Conservation (phyloP, 2,797 vertebrate species). For the Fringilla coelebs region DNA sequence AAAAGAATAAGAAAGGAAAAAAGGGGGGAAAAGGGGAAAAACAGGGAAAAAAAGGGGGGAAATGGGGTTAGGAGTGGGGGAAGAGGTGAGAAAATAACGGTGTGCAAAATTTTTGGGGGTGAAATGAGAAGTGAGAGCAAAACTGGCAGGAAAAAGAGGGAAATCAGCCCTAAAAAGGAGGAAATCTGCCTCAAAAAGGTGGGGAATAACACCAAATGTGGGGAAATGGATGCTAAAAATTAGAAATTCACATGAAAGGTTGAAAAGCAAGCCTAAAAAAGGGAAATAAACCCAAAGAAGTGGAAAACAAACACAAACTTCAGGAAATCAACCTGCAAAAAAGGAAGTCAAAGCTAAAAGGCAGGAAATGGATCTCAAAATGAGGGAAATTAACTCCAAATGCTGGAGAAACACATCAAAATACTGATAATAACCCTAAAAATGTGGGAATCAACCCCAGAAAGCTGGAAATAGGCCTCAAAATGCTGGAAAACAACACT, state of each 20-base stretch:
- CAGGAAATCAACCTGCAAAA: too few species aligned
- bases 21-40: too few species aligned
- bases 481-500: neutral
- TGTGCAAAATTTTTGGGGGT: accelerated
- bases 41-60: too few species aligned
- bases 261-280: accelerated
- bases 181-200: too few species aligned
- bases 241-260: accelerated
- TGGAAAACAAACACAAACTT: accelerated
- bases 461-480: neutral
- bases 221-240: accelerated
- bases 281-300: accelerated
- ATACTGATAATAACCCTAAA: accelerated
- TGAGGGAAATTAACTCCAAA: neutral
- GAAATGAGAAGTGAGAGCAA: accelerated
- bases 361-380: neutral
- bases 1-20: too few species aligned
- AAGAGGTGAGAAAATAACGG: accelerated
- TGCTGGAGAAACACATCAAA: accelerated
- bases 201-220: accelerated
- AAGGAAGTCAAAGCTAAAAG: accelerated
- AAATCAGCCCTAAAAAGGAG: accelerated
- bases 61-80: accelerated
- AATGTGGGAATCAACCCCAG: accelerated
- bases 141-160: accelerated